Base-by-base conservation (phyloP, 2,113 vertebrate species). In the Phrynocephalus versicolor region DNA sequence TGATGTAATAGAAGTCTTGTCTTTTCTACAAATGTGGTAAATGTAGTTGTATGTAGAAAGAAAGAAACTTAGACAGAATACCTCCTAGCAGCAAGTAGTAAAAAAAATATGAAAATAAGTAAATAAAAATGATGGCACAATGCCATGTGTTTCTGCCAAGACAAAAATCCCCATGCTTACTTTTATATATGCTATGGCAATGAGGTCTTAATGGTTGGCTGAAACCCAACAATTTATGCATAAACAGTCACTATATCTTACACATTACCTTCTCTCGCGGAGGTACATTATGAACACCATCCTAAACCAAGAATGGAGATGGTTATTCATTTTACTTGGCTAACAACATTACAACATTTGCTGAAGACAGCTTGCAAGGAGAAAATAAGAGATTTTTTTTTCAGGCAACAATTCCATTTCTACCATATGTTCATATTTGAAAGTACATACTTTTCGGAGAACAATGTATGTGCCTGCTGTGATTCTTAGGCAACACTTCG, bases 401-500 rank as follows among this genome's bases (percentile, higher is more conserved):
- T 76, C 37, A 84, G 62, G 74, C 60, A 84, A 67, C n/a, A 55
- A 69, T 69, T 67, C 83, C 23, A 55, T 77, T 69, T 57, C 41
- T 67, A 58, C 74, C 83, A 77, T 77, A 77, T 84, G 83, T 35
- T 84, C 83, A 77, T 45, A 84, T 78, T 77, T 84, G 73, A 65
- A 84, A 84, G 76, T 51, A 75, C 51, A n/a, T 65, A 65, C 33
- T 84, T 65, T 76, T 76, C 73, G 55, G n/a, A 67, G 60, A 65
- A 35, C 72, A 67, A 76, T 65, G 60, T 51, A 84, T 65, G 23
- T 55, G 72, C 62, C 60, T 76, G 72, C 62, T 78, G 83, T 37
- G 64, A 84, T 69, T 57, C 39, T 45, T 8, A 77, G 74, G 64
- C 33, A 57, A 33, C 74, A 69, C 41, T 78, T 77, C 69, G 41